phyloP scores from a whole-genome alignment of 2,797 vertebrate genomes.

The Epinephelus malabaricus region DNA sequence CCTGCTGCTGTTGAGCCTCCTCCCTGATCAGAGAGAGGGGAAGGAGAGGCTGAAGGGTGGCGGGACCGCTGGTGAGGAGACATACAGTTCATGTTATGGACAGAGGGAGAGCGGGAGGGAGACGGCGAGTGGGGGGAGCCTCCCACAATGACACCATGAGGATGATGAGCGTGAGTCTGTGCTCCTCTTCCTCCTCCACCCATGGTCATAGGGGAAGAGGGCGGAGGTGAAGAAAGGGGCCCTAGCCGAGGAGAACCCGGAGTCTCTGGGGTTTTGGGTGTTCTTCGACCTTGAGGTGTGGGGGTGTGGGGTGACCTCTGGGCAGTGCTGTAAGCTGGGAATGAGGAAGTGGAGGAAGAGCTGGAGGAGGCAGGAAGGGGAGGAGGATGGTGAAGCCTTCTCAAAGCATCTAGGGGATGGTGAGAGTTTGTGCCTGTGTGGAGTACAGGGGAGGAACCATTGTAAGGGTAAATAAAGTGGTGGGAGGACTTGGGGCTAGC shows the following conservation, averaged over 20 bases:
- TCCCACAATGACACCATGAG: slow-evolving; percentile 67
- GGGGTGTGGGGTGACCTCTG: slow-evolving; percentile 82
- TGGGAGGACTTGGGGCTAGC: slow-evolving; percentile 82
- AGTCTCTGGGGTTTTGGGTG: slow-evolving; percentile 78
- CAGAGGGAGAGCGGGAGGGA: slow-evolving; percentile 77
- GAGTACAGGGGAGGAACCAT: slow-evolving; percentile 83
- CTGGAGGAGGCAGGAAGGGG: slow-evolving; percentile 69
- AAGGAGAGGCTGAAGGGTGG: slow-evolving; percentile 88
- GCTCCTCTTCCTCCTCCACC: slow-evolving; percentile 69
- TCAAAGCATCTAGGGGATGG: slow-evolving; percentile 75
- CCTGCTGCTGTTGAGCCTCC: slow-evolving; percentile 61
- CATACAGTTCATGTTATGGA: slow-evolving; percentile 84
- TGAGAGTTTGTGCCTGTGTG: slow-evolving; percentile 76
- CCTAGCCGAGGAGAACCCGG: slow-evolving; percentile 77
- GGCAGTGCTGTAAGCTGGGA: slow-evolving; percentile 69
- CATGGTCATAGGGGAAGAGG: slow-evolving; percentile 76
- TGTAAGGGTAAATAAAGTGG: slow-evolving; percentile 84
- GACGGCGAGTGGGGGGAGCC: slow-evolving; percentile 72
- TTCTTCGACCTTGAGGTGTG: slow-evolving; percentile 80
- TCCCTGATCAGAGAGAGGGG: slow-evolving; percentile 83
- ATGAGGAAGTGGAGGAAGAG: slow-evolving; percentile 69
- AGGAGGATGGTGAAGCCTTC: slow-evolving; percentile 76
- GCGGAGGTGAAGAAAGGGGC: slow-evolving; percentile 77
- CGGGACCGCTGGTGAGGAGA: slow-evolving; percentile 88
- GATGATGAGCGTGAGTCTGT: slow-evolving; percentile 65